A percentile compares a stretch with the other conserved stretches of the same genome.
These are phyloP conservation scores for Chondrosia reniformis DNA, from an alignment of 37 sponge, comb jelly and placozoan species.

Conservation along the genomic window DNA sequence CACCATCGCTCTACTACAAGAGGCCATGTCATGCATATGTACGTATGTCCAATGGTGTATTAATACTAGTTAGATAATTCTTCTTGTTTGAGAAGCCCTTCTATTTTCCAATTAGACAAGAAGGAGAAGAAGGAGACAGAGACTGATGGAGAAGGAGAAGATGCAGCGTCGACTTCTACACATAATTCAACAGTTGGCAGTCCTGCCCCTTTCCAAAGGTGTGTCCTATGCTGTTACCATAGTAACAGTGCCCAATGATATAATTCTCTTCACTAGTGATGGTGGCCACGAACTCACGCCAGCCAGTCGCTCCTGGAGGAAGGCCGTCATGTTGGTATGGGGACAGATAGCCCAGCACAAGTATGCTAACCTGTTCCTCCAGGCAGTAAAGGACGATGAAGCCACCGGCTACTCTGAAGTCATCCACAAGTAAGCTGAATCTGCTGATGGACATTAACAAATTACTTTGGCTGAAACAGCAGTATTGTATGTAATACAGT, in stretches of 20 bases:
- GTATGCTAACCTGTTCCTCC: slow-evolving; percentile 95
- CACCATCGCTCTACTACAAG: not conserved
- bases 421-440: slow-evolving; percentile 41
- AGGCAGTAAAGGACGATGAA: slow-evolving; percentile 93
- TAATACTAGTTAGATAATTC: not conserved
- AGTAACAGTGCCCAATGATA: not conserved
- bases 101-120: not conserved
- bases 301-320: slow-evolving; percentile 82
- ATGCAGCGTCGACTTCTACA: slow-evolving; percentile 15
- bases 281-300: too few relatives aligned
- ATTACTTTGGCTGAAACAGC: too few relatives aligned
- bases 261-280: not conserved
- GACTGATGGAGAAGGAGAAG: slow-evolving; percentile 43
- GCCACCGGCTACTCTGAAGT: slow-evolving; percentile 90
- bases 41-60: not conserved
- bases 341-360: slow-evolving; percentile 90
- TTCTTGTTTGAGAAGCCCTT: not conserved
- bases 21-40: not conserved
- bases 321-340: slow-evolving; percentile 94
- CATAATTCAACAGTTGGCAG: slow-evolving; percentile 51
- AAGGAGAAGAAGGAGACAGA: not conserved
- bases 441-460: not conserved
- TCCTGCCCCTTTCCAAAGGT: slow-evolving; percentile 64
- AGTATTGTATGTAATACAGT: too few relatives aligned
- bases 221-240: not conserved